Evolutionary conservation across 2,888 invertebrate genomes (phyloP), one percentile per base, ranked within the genome.

Genomic region (Erebia palarica): DNA sequence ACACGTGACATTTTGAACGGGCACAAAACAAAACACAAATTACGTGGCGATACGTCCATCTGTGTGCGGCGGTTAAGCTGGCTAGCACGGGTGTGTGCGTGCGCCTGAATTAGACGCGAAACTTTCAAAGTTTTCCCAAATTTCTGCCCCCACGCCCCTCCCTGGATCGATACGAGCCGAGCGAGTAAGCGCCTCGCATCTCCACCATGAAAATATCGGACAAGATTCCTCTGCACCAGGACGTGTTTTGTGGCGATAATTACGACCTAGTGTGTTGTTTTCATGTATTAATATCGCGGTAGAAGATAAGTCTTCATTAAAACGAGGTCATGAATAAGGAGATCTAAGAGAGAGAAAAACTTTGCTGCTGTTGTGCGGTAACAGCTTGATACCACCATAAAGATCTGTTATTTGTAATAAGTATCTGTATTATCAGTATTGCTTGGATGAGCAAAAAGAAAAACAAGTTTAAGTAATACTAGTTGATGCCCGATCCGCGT

Each of bases 71-170:
- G 79, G 78, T 83, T 85, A 84, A 83, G 85, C 85, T 84, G 84
- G 85, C 83, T 27, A 80, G 78, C 80, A 79, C 80, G 80, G 76
- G 77, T 87, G 92, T 93, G 93, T 93, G 93, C 91, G 93, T 91
- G 92, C 91, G 92, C 93, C 91, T 92, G 93, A 93, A 93, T 92
- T 93, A 93, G 92, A 93, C 92, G 93, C 89, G 90, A 92, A 93
- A 93, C 93, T 93, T 93, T 93, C 92, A 92, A 93, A 93, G 93
- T 93, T 93, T 93, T 93, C 93, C 93, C 92, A 92, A 93, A 92
- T 93, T 93, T 91, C 87, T 88, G 86, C 89, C 90, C 87, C 87
- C 90, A 85, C 81, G 78, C 77, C 83, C 77, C 82, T 82, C 82
- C 81, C 81, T 78, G 84, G 91, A 91, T 91, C 91, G 91, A 92